phyloP scores from a whole-genome alignment of 1,140 invertebrate genomes.

The Drosophila hydei region DNA sequence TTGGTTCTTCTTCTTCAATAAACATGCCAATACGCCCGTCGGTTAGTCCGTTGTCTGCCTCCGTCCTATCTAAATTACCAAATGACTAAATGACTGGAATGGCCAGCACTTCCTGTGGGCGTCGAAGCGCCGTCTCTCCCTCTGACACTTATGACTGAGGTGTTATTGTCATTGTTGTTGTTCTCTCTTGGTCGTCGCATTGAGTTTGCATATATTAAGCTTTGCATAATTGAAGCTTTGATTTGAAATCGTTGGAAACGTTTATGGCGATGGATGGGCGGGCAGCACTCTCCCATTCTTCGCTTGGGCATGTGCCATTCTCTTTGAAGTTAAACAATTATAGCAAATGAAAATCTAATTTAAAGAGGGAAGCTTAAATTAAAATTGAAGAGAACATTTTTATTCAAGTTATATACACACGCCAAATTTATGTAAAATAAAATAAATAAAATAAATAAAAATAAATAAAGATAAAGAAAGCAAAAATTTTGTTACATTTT shows the following conservation, averaged over 20 bases:
- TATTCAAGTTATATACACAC: neutral
- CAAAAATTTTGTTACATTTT: no score
- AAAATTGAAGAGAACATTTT: neutral
- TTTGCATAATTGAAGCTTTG: constrained; percentile 54
- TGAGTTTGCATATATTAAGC: constrained; percentile 46
- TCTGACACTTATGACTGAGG: constrained; percentile 9
- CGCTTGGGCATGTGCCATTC: neutral
- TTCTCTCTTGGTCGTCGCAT: constrained; percentile 13
- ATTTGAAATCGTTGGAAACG: constrained; percentile 36
- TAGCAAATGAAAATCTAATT: neutral
- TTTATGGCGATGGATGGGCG: constrained; percentile 20
- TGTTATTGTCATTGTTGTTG: constrained; percentile 17
- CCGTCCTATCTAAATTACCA: constrained; percentile 35
- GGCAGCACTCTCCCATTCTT: neutral
- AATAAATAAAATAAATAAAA: no score
- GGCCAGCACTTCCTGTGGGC: constrained; percentile 59
- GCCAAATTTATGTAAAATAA: no score
- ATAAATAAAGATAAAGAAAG: no score
- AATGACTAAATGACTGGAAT: constrained; percentile 54
- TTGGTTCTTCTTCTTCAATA: constrained; percentile 2
- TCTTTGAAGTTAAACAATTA: neutral
- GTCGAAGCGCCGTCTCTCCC: neutral
- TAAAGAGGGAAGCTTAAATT: neutral
- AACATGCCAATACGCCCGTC: constrained; percentile 30
- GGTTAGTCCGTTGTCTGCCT: neutral